Percentiles rank a stretch among this genome's conserved stretches.
phyloP scores from a whole-genome alignment of 2,888 invertebrate genomes.

The Endotricha flammealis region DNA sequence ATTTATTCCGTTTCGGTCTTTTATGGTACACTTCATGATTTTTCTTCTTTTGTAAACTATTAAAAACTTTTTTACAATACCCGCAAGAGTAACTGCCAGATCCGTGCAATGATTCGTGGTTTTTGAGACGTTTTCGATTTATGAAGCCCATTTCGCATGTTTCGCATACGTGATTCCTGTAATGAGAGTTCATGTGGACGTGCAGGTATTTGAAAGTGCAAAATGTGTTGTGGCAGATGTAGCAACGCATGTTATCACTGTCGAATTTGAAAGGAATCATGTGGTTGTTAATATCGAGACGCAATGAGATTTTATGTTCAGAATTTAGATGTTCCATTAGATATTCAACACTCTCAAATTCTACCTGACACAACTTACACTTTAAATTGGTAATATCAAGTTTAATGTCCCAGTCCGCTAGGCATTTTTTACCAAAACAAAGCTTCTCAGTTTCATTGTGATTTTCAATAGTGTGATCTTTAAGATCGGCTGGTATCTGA shows the following conservation, averaged over 20 bases:
- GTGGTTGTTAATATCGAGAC: slow-evolving; percentile 34
- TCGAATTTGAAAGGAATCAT: slow-evolving; percentile 46
- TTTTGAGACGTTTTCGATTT: slow-evolving; percentile 8
- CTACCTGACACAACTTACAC: slow-evolving; percentile 10
- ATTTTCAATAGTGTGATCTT: not conserved
- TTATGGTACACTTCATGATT: slow-evolving; percentile 26
- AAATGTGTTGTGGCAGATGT: slow-evolving; percentile 26
- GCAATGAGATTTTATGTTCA: slow-evolving; percentile 25
- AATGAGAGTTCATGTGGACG: slow-evolving; percentile 40
- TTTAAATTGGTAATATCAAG: slow-evolving; percentile 40
- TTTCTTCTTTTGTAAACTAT: slow-evolving; percentile 28
- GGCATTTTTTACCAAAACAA: slow-evolving; percentile 29
- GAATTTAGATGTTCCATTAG: slow-evolving; percentile 27
- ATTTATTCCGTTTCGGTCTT: slow-evolving; percentile 24
- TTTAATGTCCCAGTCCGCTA: slow-evolving; percentile 35
- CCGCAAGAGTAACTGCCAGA: slow-evolving; percentile 28
- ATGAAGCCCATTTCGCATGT: slow-evolving; percentile 31
- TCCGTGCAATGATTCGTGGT: slow-evolving; percentile 20
- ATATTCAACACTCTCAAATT: slow-evolving; percentile 22
- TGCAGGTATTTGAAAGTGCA: slow-evolving; percentile 30
- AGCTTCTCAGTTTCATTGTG: slow-evolving; percentile 24
- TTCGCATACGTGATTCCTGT: slow-evolving; percentile 33
- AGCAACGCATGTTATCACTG: slow-evolving; percentile 25
- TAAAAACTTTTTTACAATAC: slow-evolving; percentile 28
- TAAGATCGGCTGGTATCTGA: not conserved